Evolutionary conservation across 2,797 vertebrate species (phyloP).

Genomic region (Danio jaintianensis): DNA sequence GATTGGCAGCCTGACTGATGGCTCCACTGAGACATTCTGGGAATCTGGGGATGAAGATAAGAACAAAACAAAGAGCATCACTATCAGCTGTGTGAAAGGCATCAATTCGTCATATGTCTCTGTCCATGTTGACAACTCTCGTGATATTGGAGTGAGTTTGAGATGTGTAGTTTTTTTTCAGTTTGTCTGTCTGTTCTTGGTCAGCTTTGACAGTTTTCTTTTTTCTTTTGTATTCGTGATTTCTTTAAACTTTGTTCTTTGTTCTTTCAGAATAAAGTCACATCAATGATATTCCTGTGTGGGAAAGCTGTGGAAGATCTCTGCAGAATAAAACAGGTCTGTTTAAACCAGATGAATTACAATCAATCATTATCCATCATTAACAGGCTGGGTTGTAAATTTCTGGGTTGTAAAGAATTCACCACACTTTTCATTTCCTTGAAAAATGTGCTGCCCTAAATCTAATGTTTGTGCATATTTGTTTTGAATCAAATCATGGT

Average conservation of each 20-base stretch:
- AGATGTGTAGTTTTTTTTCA: neutral
- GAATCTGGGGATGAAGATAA: constrained; percentile 99
- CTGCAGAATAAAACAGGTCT: constrained; percentile 96
- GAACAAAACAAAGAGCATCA: constrained; percentile 99
- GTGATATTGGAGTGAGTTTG: constrained; percentile 93
- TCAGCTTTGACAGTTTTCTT: neutral
- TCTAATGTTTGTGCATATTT: no score
- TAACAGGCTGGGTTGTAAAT: neutral
- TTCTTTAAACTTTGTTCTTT: constrained; percentile 15
- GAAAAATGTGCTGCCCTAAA: no score
- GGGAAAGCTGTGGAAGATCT: constrained; percentile 97
- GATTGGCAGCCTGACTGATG: constrained; percentile 99
- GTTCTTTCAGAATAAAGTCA: constrained; percentile 93
- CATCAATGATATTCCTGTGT: constrained; percentile 96
- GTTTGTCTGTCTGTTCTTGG: neutral
- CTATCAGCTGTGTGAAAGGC: constrained; percentile 97
- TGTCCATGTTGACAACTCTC: constrained; percentile 98
- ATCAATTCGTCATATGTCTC: constrained; percentile 92
- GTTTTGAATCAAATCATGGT: no score
- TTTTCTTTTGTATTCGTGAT: neutral
- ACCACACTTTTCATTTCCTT: neutral
- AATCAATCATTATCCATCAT: neutral
- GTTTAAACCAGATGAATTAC: neutral
- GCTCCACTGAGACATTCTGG: constrained; percentile 99
- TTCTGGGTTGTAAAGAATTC: neutral